phyloP scores from a whole-genome alignment of 2,797 vertebrate genomes.

The Anabacerthia variegaticeps region DNA sequence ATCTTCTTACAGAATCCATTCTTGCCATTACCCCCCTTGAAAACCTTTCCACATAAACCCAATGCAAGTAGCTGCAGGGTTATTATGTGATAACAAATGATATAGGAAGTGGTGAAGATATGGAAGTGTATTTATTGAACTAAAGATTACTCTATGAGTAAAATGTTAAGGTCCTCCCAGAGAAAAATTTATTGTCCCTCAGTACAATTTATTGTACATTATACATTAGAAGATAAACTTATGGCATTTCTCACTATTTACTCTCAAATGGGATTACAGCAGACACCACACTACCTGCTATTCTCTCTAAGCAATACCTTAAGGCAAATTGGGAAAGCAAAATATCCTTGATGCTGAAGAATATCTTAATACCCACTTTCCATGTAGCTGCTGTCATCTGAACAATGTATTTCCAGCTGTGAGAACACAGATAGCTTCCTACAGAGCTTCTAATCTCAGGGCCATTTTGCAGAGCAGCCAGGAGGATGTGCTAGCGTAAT shows the following conservation, averaged over 20 bases:
- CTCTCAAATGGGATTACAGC: slow-evolving; percentile 3
- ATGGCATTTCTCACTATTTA: neutral
- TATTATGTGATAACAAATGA: neutral
- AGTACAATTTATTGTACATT: neutral
- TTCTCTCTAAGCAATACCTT: neutral
- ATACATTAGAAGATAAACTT: neutral
- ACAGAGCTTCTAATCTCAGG: slow-evolving; percentile 54
- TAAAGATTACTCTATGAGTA: neutral
- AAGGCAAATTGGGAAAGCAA: slow-evolving; percentile 4
- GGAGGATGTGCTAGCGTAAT: slow-evolving; percentile 29
- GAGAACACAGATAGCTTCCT: slow-evolving; percentile 53
- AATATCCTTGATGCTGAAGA: neutral
- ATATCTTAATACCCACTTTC: slow-evolving; percentile 28
- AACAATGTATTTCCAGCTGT: slow-evolving; percentile 43
- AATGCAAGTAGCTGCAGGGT: neutral
- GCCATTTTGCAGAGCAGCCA: slow-evolving; percentile 60
- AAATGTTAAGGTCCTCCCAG: neutral
- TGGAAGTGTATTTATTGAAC: neutral
- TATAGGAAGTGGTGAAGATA: neutral
- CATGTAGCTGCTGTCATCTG: slow-evolving; percentile 38
- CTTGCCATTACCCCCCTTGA: neutral
- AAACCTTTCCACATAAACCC: neutral
- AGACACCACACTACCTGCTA: neutral
- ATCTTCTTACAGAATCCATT: neutral
- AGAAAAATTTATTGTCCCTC: neutral